Conservation (phyloP, 2,888 invertebrate genomes). For the Oithona nana region DNA sequence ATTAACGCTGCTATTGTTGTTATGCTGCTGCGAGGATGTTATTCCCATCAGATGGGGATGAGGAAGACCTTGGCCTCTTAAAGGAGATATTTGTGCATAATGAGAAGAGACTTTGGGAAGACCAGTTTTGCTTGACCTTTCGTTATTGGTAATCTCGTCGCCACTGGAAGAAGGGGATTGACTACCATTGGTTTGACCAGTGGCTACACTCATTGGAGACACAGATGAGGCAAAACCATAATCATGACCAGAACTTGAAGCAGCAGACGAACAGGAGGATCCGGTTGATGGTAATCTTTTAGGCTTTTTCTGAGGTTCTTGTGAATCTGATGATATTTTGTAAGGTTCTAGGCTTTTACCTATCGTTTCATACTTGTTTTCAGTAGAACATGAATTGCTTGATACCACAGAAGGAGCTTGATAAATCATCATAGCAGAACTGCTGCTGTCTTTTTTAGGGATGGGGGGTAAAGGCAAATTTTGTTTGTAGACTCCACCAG, state of each 20-base stretch:
- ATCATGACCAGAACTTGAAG: background rate
- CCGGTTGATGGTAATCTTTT: background rate
- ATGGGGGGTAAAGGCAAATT: background rate
- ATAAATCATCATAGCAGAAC: background rate
- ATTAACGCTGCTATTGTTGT: background rate
- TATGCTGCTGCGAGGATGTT: background rate
- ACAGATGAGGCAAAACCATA: background rate
- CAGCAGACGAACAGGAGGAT: background rate
- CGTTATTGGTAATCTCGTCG: background rate
- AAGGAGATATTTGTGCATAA: conserved; percentile 13
- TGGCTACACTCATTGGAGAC: background rate
- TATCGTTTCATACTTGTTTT: conserved; percentile 13
- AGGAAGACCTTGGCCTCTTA: background rate
- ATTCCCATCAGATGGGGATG: background rate
- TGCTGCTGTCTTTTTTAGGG: background rate
- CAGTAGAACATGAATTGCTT: background rate
- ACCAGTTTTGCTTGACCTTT: background rate
- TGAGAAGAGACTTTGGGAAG: too few relatives aligned
- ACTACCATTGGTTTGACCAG: background rate
- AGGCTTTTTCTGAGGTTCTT: background rate
- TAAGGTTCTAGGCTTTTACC: conserved; percentile 6
- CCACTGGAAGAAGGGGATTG: background rate
- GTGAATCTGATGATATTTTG: background rate
- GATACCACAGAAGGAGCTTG: background rate
- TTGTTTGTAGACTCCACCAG: background rate